phyloP scores from a whole-genome alignment of 2,797 vertebrate species.

The Orientallactaga sibirica region DNA sequence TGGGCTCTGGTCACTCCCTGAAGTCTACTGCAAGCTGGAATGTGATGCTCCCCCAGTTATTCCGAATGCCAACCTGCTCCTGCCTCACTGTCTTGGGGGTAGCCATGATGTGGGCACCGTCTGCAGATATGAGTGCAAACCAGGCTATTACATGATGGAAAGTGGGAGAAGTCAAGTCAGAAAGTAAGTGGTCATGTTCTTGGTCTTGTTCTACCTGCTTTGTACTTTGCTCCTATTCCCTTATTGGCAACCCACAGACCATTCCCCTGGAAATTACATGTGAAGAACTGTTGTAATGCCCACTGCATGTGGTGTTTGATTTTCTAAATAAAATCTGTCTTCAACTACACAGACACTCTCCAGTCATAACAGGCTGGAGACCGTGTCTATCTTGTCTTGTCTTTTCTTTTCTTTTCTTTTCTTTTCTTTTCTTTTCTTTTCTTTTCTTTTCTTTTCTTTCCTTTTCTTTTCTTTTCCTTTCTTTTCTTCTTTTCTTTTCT shows the following conservation, averaged over 20 bases:
- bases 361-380: neutral
- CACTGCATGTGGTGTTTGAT: neutral
- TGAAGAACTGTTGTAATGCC: neutral
- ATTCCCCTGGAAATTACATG: neutral
- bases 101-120: slow-evolving; percentile 93
- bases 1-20: slow-evolving; percentile 96
- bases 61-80: slow-evolving; percentile 90
- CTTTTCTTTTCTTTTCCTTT: too few species aligned
- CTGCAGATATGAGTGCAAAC: slow-evolving; percentile 95
- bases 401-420: neutral
- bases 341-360: neutral
- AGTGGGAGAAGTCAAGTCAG: slow-evolving; percentile 86
- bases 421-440: too few species aligned
- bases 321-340: neutral
- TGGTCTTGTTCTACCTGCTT: neutral
- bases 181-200: slow-evolving; percentile 88
- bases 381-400: neutral
- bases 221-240: fast-evolving
- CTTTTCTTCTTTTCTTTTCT: too few species aligned
- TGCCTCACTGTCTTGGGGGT: slow-evolving; percentile 90
- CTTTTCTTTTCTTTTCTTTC: too few species aligned
- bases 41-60: slow-evolving; percentile 90
- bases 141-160: slow-evolving; percentile 92
- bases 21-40: slow-evolving; percentile 97
- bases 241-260: neutral